Percentiles rank a stretch among this genome's conserved stretches.
Conservation (phyloP, 92 coral and sea anemone species). For the Phenganax stokvisi region DNA sequence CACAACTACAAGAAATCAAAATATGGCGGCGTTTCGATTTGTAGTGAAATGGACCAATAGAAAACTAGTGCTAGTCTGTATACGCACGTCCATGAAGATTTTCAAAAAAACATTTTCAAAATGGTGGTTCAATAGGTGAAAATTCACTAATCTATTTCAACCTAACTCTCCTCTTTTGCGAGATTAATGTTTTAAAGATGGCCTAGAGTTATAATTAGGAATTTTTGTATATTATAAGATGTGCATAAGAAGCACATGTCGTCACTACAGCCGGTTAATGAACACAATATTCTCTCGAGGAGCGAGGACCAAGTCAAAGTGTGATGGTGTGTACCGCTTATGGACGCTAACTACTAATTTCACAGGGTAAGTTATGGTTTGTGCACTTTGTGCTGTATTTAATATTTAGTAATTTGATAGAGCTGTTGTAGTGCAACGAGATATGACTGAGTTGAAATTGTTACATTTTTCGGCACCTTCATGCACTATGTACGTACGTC, state of each 20-base stretch:
- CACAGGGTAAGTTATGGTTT: not conserved
- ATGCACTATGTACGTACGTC: too few species aligned
- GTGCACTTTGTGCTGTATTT: not conserved
- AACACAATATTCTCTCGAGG: not conserved
- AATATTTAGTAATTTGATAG: not conserved
- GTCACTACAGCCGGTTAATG: not conserved
- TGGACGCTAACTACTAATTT: not conserved
- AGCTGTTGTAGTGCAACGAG: too few species aligned
- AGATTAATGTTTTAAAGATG: not conserved
- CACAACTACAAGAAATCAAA: not conserved
- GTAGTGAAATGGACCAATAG: slow-evolving; percentile 2
- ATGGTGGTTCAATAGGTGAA: not conserved
- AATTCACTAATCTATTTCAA: not conserved
- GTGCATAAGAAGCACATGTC: not conserved
- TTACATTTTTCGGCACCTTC: too few species aligned
- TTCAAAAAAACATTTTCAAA: not conserved
- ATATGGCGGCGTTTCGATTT: slow-evolving; percentile 6
- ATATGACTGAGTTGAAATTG: too few species aligned
- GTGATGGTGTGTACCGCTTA: not conserved
- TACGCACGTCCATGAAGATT: not conserved
- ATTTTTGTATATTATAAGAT: not conserved
- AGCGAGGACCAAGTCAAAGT: not conserved
- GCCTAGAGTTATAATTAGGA: not conserved
- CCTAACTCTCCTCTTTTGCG: not conserved
- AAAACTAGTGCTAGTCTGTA: not conserved